phyloP scores from a whole-genome alignment of 1,140 invertebrate species.

The Trissolcus basalis region DNA sequence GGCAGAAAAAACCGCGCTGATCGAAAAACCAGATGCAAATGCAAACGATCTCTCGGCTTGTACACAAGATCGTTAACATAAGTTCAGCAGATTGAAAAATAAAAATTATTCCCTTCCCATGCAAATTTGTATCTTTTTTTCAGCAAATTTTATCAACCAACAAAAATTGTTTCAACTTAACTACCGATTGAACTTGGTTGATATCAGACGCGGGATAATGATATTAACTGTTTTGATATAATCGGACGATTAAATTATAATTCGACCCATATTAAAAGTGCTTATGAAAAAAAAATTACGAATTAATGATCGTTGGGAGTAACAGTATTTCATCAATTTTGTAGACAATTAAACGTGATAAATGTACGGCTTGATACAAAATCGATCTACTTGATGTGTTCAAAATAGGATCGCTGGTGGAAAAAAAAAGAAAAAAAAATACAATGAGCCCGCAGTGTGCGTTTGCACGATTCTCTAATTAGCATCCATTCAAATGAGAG shows the following conservation, averaged over 20 bases:
- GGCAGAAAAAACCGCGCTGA: constrained; percentile 8
- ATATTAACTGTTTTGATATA: no score
- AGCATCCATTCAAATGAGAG: constrained; percentile 35
- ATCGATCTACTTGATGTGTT: constrained; percentile 25
- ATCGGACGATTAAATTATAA: no score
- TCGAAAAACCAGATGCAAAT: constrained; percentile 19
- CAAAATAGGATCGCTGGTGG: constrained; percentile 11
- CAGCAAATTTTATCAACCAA: no score
- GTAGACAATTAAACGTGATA: constrained; percentile 35
- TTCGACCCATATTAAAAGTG: no score
- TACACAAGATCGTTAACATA: background rate
- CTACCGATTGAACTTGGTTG: no score
- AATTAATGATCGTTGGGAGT: background rate
- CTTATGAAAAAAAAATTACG: no score
- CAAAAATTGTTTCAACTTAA: no score
- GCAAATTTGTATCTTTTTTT: background rate
- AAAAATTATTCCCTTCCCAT: background rate
- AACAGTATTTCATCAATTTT: constrained; percentile 33
- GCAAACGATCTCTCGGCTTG: background rate
- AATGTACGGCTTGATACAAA: constrained; percentile 23
- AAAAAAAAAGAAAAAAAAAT: constrained; percentile 23
- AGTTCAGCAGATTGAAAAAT: background rate
- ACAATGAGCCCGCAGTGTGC: constrained; percentile 13
- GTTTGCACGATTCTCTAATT: constrained; percentile 38
- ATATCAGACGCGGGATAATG: no score